Evolutionary conservation across 2,113 vertebrate species (phyloP).

Genomic region (Chinchilla lanigera): DNA sequence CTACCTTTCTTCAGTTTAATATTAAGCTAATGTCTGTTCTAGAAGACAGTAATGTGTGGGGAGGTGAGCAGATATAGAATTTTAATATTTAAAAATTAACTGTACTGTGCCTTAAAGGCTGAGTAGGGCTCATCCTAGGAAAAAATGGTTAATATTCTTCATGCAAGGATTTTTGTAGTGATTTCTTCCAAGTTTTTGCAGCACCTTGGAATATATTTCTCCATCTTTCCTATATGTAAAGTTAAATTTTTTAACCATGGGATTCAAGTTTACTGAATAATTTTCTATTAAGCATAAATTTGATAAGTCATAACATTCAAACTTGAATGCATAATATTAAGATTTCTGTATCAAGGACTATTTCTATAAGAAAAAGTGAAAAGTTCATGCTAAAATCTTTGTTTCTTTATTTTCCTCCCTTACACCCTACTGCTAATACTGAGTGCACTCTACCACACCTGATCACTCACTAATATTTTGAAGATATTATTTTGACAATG

Average conservation of each 20-base stretch:
- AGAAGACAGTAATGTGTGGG: neutral
- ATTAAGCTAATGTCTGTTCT: neutral
- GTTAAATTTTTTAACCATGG: conserved; percentile 14
- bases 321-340: neutral
- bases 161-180: neutral
- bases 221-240: neutral
- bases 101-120: neutral
- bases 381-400: neutral
- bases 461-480: neutral
- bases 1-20: neutral
- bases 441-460: neutral
- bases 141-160: neutral
- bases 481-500: neutral
- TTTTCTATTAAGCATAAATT: neutral
- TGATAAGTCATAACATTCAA: neutral
- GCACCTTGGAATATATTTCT: neutral
- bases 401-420: neutral
- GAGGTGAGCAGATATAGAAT: neutral
- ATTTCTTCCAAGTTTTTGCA: neutral
- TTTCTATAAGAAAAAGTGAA: neutral
- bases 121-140: neutral
- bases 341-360: neutral
- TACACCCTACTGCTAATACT: neutral
- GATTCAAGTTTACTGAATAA: neutral
- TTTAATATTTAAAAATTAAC: neutral